Evolutionary conservation across 2,113 vertebrate genomes (phyloP).

Genomic region (Speoplatyrhinus poulsoni): DNA sequence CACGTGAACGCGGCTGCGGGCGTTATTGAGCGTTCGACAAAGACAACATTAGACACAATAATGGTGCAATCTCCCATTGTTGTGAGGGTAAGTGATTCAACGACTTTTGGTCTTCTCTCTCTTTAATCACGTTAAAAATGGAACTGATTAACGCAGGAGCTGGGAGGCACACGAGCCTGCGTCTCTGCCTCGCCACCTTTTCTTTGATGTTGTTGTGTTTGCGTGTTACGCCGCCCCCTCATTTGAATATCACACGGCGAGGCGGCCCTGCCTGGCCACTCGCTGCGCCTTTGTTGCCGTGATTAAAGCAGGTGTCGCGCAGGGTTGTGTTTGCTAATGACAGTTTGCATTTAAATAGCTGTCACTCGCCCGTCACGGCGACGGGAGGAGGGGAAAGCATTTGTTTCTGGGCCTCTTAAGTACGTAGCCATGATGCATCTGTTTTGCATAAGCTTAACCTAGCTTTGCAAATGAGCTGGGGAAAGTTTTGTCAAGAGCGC

Average conservation of each 20-base stretch:
- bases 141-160: conserved; percentile 72
- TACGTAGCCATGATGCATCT: conserved; percentile 71
- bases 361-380: conserved; percentile 72
- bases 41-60: too few species aligned
- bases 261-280: conserved; percentile 73
- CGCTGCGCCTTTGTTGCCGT: conserved; percentile 78
- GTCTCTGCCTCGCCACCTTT: conserved; percentile 48
- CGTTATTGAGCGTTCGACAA: background rate
- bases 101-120: conserved; percentile 49
- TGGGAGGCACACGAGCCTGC: conserved; percentile 54
- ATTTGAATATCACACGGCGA: conserved; percentile 81
- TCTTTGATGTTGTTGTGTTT: conserved; percentile 82
- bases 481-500: conserved; percentile 56
- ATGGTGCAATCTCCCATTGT: too few species aligned
- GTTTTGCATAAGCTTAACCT: conserved; percentile 80
- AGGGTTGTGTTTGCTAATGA: conserved; percentile 79
- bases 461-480: conserved; percentile 74
- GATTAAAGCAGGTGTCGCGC: conserved; percentile 81
- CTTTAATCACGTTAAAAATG: conserved; percentile 70
- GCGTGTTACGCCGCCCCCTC: conserved; percentile 72
- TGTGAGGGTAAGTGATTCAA: conserved; percentile 14
- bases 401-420: conserved; percentile 72
- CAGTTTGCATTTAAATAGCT: conserved; percentile 80
- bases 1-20: background rate
- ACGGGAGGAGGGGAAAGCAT: conserved; percentile 60